A percentile compares a stretch with the other conserved stretches of the same genome.
Evolutionary conservation across 2,888 invertebrate genomes (phyloP).

Genomic region (Drosophila subquinaria): DNA sequence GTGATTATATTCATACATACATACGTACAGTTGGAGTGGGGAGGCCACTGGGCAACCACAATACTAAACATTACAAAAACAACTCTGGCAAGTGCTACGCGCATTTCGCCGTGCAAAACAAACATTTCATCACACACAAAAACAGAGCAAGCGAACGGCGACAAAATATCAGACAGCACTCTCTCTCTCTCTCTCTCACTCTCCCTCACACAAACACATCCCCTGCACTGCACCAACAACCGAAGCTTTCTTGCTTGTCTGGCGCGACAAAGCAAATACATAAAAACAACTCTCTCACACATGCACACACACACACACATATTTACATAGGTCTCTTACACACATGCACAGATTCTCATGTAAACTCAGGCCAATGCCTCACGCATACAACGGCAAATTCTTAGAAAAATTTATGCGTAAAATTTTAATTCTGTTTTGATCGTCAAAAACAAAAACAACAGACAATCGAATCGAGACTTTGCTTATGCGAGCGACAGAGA

Average conservation of each 20-base stretch:
- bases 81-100: slow-evolving; percentile 68
- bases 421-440: slow-evolving; percentile 82
- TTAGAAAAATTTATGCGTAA: slow-evolving; percentile 80
- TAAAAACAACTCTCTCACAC: slow-evolving; percentile 49
- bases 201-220: not conserved
- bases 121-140: slow-evolving; percentile 77
- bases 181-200: slow-evolving; percentile 8
- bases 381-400: slow-evolving; percentile 64
- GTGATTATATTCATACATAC: too few species aligned
- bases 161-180: slow-evolving; percentile 70
- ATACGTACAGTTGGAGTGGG: slow-evolving; percentile 1
- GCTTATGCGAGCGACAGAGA: slow-evolving; percentile 19
- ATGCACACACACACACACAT: slow-evolving; percentile 33
- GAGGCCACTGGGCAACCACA: slow-evolving; percentile 63
- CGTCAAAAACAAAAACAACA: slow-evolving; percentile 63
- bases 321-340: slow-evolving; percentile 23
- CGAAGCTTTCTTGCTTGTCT: slow-evolving; percentile 59
- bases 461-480: slow-evolving; percentile 22
- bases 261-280: slow-evolving; percentile 77
- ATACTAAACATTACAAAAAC: slow-evolving; percentile 62
- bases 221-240: slow-evolving; percentile 13
- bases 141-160: slow-evolving; percentile 46
- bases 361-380: slow-evolving; percentile 75
- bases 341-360: slow-evolving; percentile 39
- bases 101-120: slow-evolving; percentile 81